These are phyloP conservation scores for Daboia siamensis DNA, from an alignment of 2,113 vertebrate species.

Conservation along the genomic window DNA sequence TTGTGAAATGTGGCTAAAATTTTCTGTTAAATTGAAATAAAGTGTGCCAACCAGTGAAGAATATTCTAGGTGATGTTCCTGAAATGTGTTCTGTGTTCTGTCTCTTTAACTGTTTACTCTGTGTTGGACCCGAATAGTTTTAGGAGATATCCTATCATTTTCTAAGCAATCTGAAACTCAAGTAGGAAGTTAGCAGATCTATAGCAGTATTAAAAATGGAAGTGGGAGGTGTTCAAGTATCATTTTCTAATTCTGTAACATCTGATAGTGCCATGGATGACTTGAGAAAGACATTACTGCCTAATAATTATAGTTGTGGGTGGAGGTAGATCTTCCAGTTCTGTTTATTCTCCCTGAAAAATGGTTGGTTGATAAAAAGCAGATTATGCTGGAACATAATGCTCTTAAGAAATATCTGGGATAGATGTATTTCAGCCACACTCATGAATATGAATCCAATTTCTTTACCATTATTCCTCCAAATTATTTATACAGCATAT, in stretches of 20 bases:
- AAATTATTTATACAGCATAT: neutral
- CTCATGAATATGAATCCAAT: neutral
- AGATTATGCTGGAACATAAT: neutral
- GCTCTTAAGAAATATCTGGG: neutral
- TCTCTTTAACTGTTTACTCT: neutral
- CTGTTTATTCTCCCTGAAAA: neutral
- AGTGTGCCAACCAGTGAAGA: constrained; percentile 15
- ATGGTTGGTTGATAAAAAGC: neutral
- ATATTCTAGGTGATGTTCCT: neutral
- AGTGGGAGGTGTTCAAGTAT: neutral
- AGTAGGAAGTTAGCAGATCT: neutral
- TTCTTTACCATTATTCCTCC: neutral
- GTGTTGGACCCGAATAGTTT: neutral
- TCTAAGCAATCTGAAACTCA: neutral
- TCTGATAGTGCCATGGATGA: neutral
- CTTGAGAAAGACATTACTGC: neutral
- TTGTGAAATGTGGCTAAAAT: neutral
- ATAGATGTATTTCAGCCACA: neutral
- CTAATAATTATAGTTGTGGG: neutral
- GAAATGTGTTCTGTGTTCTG: neutral
- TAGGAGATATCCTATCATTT: neutral
- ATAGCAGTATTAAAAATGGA: neutral
- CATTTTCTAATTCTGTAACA: neutral
- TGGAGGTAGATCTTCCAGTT: neutral
- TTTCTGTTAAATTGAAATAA: constrained; percentile 13